Conservation (phyloP, 2,797 vertebrate species). For the Megaceryle alcyon region DNA sequence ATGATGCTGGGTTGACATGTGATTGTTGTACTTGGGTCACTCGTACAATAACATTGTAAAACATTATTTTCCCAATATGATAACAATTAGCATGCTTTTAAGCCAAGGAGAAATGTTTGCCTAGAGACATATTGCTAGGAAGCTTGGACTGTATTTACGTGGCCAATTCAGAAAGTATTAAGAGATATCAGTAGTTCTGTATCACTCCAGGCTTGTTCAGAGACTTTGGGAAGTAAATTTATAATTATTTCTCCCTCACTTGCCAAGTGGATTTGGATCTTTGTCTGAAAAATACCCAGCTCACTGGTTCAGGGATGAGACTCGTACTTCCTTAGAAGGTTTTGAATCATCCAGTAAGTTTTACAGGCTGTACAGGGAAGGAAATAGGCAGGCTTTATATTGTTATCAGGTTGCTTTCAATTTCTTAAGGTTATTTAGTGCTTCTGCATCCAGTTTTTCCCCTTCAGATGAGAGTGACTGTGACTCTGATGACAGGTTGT, state of each 20-base stretch:
- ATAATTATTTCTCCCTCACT: background rate
- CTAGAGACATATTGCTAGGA: background rate
- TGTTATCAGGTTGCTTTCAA: background rate
- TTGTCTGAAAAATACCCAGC: background rate
- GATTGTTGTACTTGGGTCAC: background rate
- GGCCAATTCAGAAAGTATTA: background rate
- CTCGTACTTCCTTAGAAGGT: background rate
- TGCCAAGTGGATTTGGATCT: background rate
- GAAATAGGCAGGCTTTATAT: background rate
- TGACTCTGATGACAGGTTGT: constrained; percentile 2
- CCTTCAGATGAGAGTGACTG: accelerated
- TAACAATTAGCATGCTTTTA: background rate
- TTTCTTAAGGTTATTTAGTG: background rate
- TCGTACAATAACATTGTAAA: background rate
- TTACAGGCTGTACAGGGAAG: background rate
- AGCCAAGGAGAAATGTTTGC: background rate
- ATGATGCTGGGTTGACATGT: background rate
- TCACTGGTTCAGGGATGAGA: background rate
- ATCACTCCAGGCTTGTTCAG: background rate
- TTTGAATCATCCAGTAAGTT: background rate
- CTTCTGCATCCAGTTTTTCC: background rate
- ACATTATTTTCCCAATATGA: background rate
- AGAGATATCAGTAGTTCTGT: background rate
- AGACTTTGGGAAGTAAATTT: background rate
- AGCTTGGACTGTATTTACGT: background rate